Base-by-base conservation (phyloP, 2,797 vertebrate species). In the Diplodus sargus region DNA sequence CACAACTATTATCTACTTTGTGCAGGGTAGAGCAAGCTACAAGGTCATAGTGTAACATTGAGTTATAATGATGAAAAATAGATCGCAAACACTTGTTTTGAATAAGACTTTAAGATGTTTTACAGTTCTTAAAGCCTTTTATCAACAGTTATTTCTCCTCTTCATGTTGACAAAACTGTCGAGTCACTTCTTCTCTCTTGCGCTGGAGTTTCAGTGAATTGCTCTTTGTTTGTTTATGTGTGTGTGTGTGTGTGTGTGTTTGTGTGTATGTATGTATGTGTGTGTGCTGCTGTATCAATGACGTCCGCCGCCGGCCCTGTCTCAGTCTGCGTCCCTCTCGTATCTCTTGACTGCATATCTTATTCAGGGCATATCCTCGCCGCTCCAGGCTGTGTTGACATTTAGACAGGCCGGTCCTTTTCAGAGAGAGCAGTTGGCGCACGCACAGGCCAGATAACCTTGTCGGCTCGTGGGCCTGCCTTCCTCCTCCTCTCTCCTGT, bases 381-480 rank as follows among this genome's bases (percentile, higher is more conserved):
- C 60, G 75, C 82, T 77, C 57, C 53, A 39, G 73, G 79, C 79
- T 72, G 68, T 42, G 86, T 78, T 87, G 89, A 89, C 85, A 91
- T 91, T 90, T 83, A 78, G 82, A 87, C 82, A 76, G 82, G 22
- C 78, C 10, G 3, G 61, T 74, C 72, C 57, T 83, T 79, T 84
- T 82, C 83, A 83, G 66, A 87, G 75, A 65, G 60, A 76, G 59
- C 76, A 73, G 75, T 57, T 85, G 81, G 81, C 77, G 48, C 80
- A 39, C 45, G 28, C 54, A 12, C 22, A 7, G n/a, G 11, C 54
- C 10, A 76, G 74, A 90, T 90, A 88, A 90, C 89, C 87, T 85
- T 86, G 87, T 89, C 81, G 60, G 43, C 79, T 72, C 51, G 23
- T 48, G 79, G 82, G 64, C 83, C 62, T 51, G 64, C 51, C 57